Evolutionary conservation across 53 echinoderm and acorn worm genomes (phyloP).

Genomic region (Antedon mediterranea): DNA sequence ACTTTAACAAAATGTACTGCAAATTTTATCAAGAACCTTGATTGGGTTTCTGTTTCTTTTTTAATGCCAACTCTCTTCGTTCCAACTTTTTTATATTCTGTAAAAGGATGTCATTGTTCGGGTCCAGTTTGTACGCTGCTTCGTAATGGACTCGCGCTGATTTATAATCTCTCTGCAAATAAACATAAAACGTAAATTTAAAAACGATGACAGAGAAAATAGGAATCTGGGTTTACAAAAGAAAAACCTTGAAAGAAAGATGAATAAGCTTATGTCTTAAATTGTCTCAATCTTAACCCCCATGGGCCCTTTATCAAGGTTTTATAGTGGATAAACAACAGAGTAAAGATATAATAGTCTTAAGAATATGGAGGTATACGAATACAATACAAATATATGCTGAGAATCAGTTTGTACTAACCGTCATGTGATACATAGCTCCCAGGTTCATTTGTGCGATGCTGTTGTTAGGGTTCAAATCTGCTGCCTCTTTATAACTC

Average conservation of each 20-base stretch:
- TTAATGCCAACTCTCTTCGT: conserved; percentile 27
- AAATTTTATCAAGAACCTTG: neutral
- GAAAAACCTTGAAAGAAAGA: too few species aligned
- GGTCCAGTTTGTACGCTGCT: conserved; percentile 43
- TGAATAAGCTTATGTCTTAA: too few species aligned
- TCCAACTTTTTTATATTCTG: conserved; percentile 62
- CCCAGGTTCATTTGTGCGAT: conserved; percentile 70
- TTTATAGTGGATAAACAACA: too few species aligned
- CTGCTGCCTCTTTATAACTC: conserved; percentile 45
- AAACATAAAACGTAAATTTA: neutral
- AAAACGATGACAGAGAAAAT: too few species aligned
- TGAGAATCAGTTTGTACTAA: neutral
- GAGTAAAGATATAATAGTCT: too few species aligned
- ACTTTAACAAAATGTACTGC: too few species aligned
- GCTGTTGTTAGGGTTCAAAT: conserved; percentile 41
- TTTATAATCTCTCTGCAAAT: conserved; percentile 10
- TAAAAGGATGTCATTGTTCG: conserved; percentile 35
- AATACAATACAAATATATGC: too few species aligned
- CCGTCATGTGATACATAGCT: conserved; percentile 61
- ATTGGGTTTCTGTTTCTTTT: neutral
- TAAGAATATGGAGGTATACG: too few species aligned
- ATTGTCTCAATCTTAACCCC: too few species aligned
- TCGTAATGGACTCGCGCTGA: conserved; percentile 42
- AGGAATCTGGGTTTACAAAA: too few species aligned
- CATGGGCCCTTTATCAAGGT: too few species aligned